Conservation (phyloP, 2,797 vertebrate genomes). For the Hypotaenidia okinawae region DNA sequence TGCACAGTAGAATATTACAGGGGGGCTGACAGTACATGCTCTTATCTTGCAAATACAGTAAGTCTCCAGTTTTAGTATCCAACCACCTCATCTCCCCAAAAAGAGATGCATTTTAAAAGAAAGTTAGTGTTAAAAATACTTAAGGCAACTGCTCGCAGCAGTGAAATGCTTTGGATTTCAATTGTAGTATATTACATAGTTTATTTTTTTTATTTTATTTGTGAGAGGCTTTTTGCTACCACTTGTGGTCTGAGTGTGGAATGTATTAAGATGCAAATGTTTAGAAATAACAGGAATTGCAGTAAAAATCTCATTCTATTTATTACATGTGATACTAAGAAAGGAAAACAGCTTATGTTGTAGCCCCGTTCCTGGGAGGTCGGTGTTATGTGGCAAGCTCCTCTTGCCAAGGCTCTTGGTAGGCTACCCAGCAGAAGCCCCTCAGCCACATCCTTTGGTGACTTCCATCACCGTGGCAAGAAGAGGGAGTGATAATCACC, state of each 20-base stretch:
- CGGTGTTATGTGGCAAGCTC: neutral
- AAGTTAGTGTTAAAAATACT: neutral
- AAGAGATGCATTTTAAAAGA: neutral
- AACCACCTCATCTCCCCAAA: neutral
- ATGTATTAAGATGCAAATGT: neutral
- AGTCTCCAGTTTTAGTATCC: neutral
- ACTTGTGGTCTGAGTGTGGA: neutral
- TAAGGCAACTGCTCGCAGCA: neutral
- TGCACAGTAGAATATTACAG: neutral
- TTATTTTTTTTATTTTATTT: accelerated
- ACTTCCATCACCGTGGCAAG: neutral
- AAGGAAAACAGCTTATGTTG: neutral
- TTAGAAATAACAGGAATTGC: neutral
- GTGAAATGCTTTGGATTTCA: neutral
- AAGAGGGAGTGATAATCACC: neutral
- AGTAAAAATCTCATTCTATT: neutral
- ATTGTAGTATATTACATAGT: neutral
- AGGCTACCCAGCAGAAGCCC: neutral
- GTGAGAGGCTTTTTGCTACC: neutral
- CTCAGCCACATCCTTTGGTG: neutral
- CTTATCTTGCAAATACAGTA: neutral
- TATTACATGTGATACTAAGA: neutral
- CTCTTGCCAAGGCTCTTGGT: accelerated
- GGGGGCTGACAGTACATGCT: neutral
- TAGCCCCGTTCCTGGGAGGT: neutral